Base-by-base conservation (phyloP, 2,797 vertebrate genomes). In the Rhynchotus rufescens region DNA sequence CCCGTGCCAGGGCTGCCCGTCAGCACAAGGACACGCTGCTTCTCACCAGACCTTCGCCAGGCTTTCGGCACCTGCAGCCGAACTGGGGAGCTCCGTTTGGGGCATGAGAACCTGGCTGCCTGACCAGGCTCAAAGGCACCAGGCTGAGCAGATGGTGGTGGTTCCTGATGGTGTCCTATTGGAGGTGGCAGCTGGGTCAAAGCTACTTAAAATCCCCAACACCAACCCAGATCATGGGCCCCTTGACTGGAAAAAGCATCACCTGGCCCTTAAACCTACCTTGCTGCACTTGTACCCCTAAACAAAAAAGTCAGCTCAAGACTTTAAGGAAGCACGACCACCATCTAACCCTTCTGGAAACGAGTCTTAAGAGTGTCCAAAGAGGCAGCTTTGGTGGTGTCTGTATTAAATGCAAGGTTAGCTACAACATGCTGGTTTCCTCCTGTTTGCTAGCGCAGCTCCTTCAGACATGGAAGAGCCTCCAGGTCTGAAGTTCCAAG, bases 271-370 rank as follows among this genome's bases (percentile, higher is more conserved):
- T 86, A 86, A 93, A 67, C 30, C n/a, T 8, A 3, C 17, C 19
- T 1, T 0, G 14, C 47, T 47, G 56, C 11, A 4, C 74, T 10
- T 0, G 1, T 45, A 38, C 60, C 47, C 64, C 0, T 36, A 10
- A 36, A 36, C 69, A 62, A 52, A 28, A 54, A 54, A 17, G 9
- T 28, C 52, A 30, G 15, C 15, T 54, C 28, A 26, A 9, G 10
- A 13, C 17, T 62, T 74, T 36, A 38, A 80, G 77, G 57, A 83
- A 84, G 51, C 25, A 21, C 30, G 49, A 73, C 62, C 25, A 77
- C 16, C 15, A 12, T 15, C 51, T 16, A 52, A 52, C 51, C 15
- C 52, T 54, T 17, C 25, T 6, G 16, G 64, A 83, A 32, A 34
- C 1, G 0, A 60, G 54, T 5, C 25, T 45, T 16, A 51, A 84